These are phyloP conservation scores for Sinosuthora webbiana DNA, from an alignment of 2,113 vertebrate genomes.

Conservation along the genomic window DNA sequence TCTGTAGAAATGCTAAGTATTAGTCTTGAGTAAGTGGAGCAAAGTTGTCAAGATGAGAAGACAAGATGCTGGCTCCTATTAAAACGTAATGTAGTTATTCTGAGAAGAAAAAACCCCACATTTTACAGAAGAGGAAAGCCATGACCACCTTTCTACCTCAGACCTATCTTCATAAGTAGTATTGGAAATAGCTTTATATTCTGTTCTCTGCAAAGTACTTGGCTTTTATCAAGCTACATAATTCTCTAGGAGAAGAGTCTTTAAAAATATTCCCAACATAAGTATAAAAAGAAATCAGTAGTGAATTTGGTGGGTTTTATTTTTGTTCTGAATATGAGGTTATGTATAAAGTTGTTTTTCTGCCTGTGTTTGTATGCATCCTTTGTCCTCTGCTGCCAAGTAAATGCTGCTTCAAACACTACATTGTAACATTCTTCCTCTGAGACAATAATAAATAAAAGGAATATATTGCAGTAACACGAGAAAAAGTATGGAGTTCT, in stretches of 20 bases:
- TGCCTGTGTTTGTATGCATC: slow-evolving; percentile 76
- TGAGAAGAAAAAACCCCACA: slow-evolving; percentile 61
- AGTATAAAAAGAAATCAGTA: slow-evolving; percentile 68
- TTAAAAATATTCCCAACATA: slow-evolving; percentile 59
- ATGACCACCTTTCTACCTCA: slow-evolving; percentile 99
- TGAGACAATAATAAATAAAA: slow-evolving; percentile 78
- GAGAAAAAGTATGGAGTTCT: slow-evolving; percentile 77
- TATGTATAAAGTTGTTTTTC: slow-evolving; percentile 75
- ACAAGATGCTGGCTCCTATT: not conserved
- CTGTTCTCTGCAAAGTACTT: slow-evolving; percentile 62
- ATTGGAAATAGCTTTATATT: slow-evolving; percentile 78
- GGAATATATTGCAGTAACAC: slow-evolving; percentile 74
- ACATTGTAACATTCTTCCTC: slow-evolving; percentile 77
- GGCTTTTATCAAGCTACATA: slow-evolving; percentile 72
- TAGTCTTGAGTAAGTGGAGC: slow-evolving; percentile 51
- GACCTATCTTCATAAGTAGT: slow-evolving; percentile 81
- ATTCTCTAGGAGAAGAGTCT: slow-evolving; percentile 65
- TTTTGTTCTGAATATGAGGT: slow-evolving; percentile 71
- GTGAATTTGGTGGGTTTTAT: slow-evolving; percentile 77
- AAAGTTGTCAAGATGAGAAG: slow-evolving; percentile 34
- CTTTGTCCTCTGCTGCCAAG: slow-evolving; percentile 74
- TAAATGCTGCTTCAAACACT: slow-evolving; percentile 79
- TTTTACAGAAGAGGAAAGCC: slow-evolving; percentile 95
- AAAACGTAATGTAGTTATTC: slow-evolving; percentile 76
- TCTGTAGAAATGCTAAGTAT: slow-evolving; percentile 10